Evolutionary conservation across 2,888 invertebrate species (phyloP), one percentile per base, ranked within the genome.

Genomic region (Noctua janthina): DNA sequence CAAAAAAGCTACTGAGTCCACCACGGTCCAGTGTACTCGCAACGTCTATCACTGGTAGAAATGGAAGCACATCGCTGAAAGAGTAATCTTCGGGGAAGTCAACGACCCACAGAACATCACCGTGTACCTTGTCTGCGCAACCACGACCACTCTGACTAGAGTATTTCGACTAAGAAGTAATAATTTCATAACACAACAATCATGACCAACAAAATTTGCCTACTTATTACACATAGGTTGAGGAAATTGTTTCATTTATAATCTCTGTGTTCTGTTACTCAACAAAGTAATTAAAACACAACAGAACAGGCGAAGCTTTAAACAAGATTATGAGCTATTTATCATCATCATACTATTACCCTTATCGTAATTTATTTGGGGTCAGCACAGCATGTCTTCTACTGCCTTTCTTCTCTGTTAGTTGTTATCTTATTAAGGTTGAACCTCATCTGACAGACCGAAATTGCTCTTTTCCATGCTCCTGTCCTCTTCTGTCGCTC

Each of bases 241-340:
- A 59, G 70, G 80, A 71, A 71, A 83, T 78, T 68, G 54, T 80
- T 70, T 56, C 13, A 75, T 76, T 78, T 66, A 54, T 29, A 72
- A 81, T 72, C 69, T 79, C 46, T 79, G 72, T 81, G 51, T 71
- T 70, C 69, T 85, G 70, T 76, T 67, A 54, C 39, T 83, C 71
- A 69, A 79, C 83, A 66, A 75, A 74, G 67, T 83, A 75, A 82
- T 83, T 84, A 74, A 54, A 20, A 46, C n/a, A 75, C 51, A 69
- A 81, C 20, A 66, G 67, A 75, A 64, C 59, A 51, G n/a, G 39
- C 23, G 7, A 35, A 62, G 64, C 49, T 59, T 70, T 69, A 7
- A 76, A 66, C 43, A 54, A 56, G 35, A 76, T 66, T 78, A 54
- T 54, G 46, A 70, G 51, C 20, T 20, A 66, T 66, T 66, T 66